Evolutionary conservation across 2,113 vertebrate genomes (phyloP).

Genomic region (Cepphus grylle): DNA sequence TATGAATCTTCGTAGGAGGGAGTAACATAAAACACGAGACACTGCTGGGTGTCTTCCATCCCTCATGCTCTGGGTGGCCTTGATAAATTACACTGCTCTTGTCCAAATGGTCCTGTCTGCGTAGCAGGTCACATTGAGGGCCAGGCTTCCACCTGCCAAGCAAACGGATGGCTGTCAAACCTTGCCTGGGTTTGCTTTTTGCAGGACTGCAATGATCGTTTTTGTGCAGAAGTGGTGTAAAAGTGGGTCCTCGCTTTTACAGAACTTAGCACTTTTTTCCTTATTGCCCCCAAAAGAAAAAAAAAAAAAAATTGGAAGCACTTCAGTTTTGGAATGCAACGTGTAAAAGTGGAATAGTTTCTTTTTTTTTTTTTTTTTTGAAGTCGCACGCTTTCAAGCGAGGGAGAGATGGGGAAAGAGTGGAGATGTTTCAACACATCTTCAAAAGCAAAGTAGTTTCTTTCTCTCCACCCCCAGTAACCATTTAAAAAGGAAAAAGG

Average conservation of each 20-base stretch:
- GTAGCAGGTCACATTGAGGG: not conserved
- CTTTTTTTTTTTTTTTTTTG: not conserved
- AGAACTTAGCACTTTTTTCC: not conserved
- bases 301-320: not conserved
- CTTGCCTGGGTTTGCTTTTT: not conserved
- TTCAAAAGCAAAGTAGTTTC: constrained; percentile 1
- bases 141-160: not conserved
- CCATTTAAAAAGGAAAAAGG: not conserved
- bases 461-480: not conserved
- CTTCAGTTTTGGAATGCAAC: not conserved
- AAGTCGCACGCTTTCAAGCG: not conserved
- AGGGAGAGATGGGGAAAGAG: not conserved
- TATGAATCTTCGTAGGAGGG: not conserved
- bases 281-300: not conserved
- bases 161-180: not conserved
- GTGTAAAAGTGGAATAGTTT: not conserved
- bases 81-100: not conserved
- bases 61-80: not conserved
- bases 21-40: not conserved
- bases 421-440: not conserved
- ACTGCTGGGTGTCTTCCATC: not conserved
- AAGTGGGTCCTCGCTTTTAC: not conserved
- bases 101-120: not conserved
- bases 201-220: rapidly evolving
- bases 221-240: not conserved